phyloP scores from a whole-genome alignment of 2,888 invertebrate species.

The Holacanthella duospinosa region DNA sequence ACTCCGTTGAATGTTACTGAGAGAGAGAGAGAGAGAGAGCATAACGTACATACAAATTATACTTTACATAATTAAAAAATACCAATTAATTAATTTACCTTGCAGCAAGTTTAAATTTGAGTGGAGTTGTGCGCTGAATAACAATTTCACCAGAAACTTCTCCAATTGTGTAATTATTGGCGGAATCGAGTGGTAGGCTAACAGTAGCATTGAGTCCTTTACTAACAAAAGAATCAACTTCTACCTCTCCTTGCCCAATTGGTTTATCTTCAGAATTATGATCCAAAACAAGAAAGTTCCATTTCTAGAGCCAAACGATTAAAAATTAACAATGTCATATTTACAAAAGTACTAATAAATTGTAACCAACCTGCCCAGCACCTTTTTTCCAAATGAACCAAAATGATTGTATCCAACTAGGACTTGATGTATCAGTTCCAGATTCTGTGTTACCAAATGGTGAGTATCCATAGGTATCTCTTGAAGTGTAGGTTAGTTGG shows the following conservation, averaged over 20 bases:
- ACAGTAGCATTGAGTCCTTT: background rate
- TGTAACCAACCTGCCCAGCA: background rate
- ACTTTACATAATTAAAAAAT: background rate
- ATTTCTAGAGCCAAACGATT: background rate
- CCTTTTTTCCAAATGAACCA: constrained; percentile 9
- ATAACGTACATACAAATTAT: too few relatives aligned
- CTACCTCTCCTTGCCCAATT: background rate
- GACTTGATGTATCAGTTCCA: background rate
- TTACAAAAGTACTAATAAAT: background rate
- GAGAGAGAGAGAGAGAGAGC: background rate
- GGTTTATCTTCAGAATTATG: background rate
- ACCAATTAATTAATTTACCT: background rate
- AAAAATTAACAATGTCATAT: background rate
- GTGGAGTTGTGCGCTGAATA: background rate
- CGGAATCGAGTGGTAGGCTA: background rate
- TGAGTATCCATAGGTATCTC: background rate
- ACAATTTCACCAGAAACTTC: background rate
- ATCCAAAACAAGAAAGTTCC: background rate
- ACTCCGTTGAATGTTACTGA: background rate
- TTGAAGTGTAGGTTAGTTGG: background rate
- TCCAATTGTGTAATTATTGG: background rate
- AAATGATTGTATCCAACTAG: background rate
- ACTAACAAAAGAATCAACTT: constrained; percentile 6
- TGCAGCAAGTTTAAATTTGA: background rate
- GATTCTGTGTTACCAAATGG: constrained; percentile 7